These are phyloP conservation scores for Cyclura pinguis DNA, from an alignment of 2,797 vertebrate genomes.

Conservation along the genomic window DNA sequence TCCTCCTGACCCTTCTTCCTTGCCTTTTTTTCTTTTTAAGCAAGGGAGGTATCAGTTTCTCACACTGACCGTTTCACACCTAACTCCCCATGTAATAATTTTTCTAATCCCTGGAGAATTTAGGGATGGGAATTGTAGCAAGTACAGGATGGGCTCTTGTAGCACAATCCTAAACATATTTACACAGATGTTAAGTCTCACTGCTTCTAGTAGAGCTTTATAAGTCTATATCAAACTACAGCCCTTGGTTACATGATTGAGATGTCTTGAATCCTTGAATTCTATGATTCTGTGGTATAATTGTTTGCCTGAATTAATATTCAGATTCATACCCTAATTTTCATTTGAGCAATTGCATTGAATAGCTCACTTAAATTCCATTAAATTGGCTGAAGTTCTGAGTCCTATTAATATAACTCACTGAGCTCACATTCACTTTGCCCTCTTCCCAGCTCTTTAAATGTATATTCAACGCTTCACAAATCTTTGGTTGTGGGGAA, in stretches of 20 bases:
- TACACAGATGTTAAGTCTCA: too few species aligned
- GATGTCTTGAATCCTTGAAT: conserved; percentile 8
- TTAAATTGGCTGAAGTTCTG: conserved; percentile 45
- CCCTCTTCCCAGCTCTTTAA: conserved; percentile 1
- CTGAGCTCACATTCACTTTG: conserved; percentile 30
- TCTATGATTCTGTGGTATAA: conserved; percentile 5
- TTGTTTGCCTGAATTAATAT: conserved; percentile 48
- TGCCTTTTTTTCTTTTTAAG: neutral
- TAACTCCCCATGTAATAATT: neutral
- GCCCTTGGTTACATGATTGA: neutral
- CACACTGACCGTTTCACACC: too few species aligned
- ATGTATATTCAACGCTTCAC: conserved; percentile 38
- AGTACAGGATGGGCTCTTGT: neutral
- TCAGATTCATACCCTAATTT: conserved; percentile 37
- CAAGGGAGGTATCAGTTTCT: too few species aligned
- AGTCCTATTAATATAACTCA: conserved; percentile 23
- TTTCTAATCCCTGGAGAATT: neutral
- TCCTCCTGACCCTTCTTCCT: too few species aligned
- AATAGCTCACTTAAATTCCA: conserved; percentile 43
- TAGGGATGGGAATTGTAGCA: neutral
- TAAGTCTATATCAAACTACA: neutral
- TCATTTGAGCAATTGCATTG: conserved; percentile 43
- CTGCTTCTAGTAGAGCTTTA: neutral
- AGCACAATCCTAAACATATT: neutral
- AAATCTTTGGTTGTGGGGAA: conserved; percentile 13